phyloP scores from a whole-genome alignment of 2,113 vertebrate species.

The Chaenogobius annularis region DNA sequence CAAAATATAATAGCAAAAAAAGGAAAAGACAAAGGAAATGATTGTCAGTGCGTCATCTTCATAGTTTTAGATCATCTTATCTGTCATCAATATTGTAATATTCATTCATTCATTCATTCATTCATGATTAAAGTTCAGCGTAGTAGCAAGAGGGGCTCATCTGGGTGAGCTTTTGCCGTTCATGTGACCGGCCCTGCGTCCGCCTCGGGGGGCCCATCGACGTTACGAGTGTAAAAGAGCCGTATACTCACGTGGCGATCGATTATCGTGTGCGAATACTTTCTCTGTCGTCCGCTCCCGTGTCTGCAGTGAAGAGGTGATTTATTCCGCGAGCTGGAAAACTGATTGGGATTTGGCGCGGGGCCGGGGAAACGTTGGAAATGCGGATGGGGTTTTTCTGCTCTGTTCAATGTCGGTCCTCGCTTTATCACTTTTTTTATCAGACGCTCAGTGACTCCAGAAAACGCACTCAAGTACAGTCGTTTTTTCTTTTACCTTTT shows the following conservation, averaged over 20 bases:
- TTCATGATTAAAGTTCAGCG: not conserved
- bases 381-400: not conserved
- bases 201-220: not conserved
- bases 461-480: not conserved
- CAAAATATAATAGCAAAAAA: too few species aligned
- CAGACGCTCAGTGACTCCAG: not conserved
- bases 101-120: too few species aligned
- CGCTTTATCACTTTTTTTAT: not conserved
- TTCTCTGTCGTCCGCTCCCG: slow-evolving; percentile 4
- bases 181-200: not conserved
- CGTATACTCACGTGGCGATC: slow-evolving; percentile 2
- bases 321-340: slow-evolving; percentile 5
- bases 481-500: not conserved
- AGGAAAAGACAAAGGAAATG: too few species aligned
- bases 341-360: slow-evolving; percentile 13
- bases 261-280: slow-evolving; percentile 20
- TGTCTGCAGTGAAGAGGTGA: slow-evolving; percentile 13
- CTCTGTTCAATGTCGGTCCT: not conserved
- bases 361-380: not conserved
- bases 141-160: not conserved
- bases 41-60: too few species aligned
- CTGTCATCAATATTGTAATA: too few species aligned
- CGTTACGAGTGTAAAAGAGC: slow-evolving; percentile 2
- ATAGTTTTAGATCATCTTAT: too few species aligned
- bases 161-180: not conserved